Percentiles rank a stretch among this genome's conserved stretches.
These are phyloP conservation scores for Tupiocoris notatus DNA, from an alignment of 2,888 invertebrate species.

Conservation along the genomic window DNA sequence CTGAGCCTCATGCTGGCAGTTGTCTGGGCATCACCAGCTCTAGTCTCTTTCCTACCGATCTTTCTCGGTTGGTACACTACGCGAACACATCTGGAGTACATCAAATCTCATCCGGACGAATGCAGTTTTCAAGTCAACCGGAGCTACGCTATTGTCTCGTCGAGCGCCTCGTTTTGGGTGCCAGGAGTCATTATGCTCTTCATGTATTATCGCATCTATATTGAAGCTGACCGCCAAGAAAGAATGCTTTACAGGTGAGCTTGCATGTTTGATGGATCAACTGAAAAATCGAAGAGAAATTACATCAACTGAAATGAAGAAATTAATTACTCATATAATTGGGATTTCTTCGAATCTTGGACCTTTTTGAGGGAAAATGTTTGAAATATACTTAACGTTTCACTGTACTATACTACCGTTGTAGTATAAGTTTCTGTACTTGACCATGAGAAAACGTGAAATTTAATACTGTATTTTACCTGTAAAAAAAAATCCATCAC, in stretches of 20 bases:
- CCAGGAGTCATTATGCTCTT: conserved; percentile 90
- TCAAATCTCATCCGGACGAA: conserved; percentile 53
- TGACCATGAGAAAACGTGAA: too few relatives aligned
- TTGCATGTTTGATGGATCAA: too few relatives aligned
- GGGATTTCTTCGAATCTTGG: too few relatives aligned
- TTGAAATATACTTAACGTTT: too few relatives aligned
- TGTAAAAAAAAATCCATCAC: too few relatives aligned
- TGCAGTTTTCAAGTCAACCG: conserved; percentile 77
- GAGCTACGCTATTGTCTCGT: conserved; percentile 82
- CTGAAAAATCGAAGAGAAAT: too few relatives aligned
- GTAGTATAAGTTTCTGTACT: too few relatives aligned
- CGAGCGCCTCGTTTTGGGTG: conserved; percentile 90
- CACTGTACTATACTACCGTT: too few relatives aligned
- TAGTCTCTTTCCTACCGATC: conserved; percentile 91
- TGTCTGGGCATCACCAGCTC: conserved; percentile 88
- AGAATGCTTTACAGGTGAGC: conserved; percentile 76
- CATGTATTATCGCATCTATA: conserved; percentile 87
- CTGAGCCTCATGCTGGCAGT: conserved; percentile 79
- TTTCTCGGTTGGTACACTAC: conserved; percentile 96
- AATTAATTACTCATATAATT: too few relatives aligned
- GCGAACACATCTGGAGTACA: conserved; percentile 64
- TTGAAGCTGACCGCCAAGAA: conserved; percentile 81
- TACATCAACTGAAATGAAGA: too few relatives aligned
- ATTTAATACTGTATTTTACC: too few relatives aligned
- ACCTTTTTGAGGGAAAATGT: too few relatives aligned